Evolutionary conservation across 2,113 vertebrate genomes (phyloP).

Genomic region (Nothocercus nigrocapillus): DNA sequence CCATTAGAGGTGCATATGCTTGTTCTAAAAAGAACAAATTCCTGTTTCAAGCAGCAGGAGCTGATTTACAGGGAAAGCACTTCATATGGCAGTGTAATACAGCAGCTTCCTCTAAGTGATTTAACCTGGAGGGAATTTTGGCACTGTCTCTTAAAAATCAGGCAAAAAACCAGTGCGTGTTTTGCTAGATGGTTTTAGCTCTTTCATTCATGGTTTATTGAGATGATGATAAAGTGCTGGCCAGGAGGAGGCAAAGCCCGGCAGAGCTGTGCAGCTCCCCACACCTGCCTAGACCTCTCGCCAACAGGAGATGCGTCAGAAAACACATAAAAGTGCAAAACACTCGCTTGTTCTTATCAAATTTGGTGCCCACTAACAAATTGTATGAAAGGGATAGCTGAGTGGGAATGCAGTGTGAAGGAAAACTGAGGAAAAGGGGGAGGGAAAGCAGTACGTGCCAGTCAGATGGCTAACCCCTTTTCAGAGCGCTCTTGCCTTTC

Average conservation of each 20-base stretch:
- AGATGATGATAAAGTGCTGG: not conserved
- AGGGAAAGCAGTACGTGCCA: constrained; percentile 18
- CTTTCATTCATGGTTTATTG: not conserved
- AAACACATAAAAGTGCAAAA: constrained; percentile 12
- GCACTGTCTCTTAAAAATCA: not conserved
- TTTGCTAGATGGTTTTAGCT: not conserved
- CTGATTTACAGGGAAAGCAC: not conserved
- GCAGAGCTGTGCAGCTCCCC: rapidly evolving
- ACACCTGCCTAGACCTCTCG: not conserved
- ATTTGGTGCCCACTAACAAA: not conserved
- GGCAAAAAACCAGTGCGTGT: not conserved
- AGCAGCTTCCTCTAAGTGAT: not conserved
- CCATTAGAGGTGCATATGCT: not conserved
- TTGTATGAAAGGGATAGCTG: constrained; percentile 11
- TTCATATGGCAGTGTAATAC: not conserved
- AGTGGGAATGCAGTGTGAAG: constrained; percentile 17
- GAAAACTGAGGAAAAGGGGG: not conserved
- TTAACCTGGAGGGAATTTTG: not conserved
- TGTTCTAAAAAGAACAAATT: not conserved
- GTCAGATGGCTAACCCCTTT: not conserved
- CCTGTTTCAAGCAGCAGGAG: not conserved
- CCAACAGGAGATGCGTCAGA: not conserved
- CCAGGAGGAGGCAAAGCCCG: not conserved
- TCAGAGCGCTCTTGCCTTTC: not conserved
- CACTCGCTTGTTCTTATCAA: constrained; percentile 26